Evolutionary conservation across 1,140 invertebrate genomes (phyloP).

Genomic region (Mesaphorura yosii): DNA sequence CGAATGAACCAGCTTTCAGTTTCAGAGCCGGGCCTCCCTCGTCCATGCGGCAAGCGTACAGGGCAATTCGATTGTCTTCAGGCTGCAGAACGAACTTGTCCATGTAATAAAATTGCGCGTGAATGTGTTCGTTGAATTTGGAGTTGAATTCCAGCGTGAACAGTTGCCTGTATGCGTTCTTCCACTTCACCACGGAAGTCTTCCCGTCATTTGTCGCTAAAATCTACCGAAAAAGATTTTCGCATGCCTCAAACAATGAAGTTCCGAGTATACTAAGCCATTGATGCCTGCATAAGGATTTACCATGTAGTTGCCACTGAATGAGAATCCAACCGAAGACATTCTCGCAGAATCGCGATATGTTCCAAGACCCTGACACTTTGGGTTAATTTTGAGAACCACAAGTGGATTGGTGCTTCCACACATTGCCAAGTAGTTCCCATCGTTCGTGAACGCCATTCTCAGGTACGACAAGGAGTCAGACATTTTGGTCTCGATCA

Average conservation of each 20-base stretch:
- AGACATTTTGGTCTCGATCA: not conserved
- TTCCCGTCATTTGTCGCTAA: no score
- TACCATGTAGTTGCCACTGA: conserved; percentile 15
- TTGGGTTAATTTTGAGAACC: conserved; percentile 9
- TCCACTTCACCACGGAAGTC: not conserved
- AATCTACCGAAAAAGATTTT: no score
- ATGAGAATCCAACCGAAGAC: conserved; percentile 17
- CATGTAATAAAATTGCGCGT: conserved; percentile 27
- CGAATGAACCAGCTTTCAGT: conserved; percentile 19
- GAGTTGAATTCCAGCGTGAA: conserved; percentile 15
- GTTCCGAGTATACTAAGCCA: no score
- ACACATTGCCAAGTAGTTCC: conserved; percentile 13
- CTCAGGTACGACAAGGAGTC: conserved; percentile 2
- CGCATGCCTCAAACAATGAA: no score
- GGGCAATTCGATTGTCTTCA: conserved; percentile 20
- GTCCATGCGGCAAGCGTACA: conserved; percentile 16
- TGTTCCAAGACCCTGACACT: not conserved
- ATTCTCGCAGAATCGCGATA: conserved; percentile 21
- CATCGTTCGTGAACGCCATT: conserved; percentile 10
- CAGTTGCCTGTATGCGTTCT: conserved; percentile 10
- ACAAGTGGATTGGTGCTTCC: conserved; percentile 20
- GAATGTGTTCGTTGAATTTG: conserved; percentile 27
- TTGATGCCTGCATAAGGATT: no score
- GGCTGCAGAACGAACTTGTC: conserved; percentile 29
- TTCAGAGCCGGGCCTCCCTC: not conserved